Percentiles rank a stretch among this genome's conserved stretches.
These are phyloP conservation scores for Plemyria rubiginata DNA, from an alignment of 2,888 invertebrate genomes.

Conservation along the genomic window DNA sequence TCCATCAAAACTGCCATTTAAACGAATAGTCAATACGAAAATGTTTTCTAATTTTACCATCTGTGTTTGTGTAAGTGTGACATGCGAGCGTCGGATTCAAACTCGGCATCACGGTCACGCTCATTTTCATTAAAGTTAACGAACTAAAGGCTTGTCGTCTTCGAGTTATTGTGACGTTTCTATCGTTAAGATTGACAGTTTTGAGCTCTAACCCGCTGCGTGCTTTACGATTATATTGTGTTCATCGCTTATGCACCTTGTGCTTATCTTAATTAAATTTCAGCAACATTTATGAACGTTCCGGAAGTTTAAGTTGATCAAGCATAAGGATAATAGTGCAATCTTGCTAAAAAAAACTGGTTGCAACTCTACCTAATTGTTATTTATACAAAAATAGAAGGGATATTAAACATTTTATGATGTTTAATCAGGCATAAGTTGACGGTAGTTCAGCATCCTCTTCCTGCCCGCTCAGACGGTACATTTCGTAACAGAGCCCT, in stretches of 20 bases:
- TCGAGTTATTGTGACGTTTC: conserved; percentile 46
- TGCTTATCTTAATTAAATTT: conserved; percentile 15
- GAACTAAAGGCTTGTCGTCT: conserved; percentile 53
- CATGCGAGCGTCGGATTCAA: conserved; percentile 48
- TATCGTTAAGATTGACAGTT: conserved; percentile 39
- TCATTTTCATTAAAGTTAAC: conserved; percentile 72
- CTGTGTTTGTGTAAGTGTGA: conserved; percentile 48
- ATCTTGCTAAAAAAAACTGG: neutral
- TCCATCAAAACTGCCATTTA: conserved; percentile 30
- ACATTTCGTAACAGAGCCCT: conserved; percentile 76
- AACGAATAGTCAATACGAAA: conserved; percentile 28
- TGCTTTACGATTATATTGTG: conserved; percentile 25
- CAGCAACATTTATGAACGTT: neutral
- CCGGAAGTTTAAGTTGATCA: neutral
- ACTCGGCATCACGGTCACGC: conserved; percentile 62
- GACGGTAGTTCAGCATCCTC: conserved; percentile 60
- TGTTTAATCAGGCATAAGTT: conserved; percentile 50
- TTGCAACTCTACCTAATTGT: conserved; percentile 11
- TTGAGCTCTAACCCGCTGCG: conserved; percentile 21
- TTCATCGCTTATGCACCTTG: conserved; percentile 3
- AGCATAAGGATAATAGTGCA: neutral
- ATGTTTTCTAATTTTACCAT: conserved; percentile 41
- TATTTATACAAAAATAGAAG: conserved; percentile 22
- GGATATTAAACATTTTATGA: conserved; percentile 28
- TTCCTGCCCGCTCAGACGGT: conserved; percentile 65